These are phyloP conservation scores for Tringa solitaria DNA, from an alignment of 2,113 vertebrate genomes.

Conservation along the genomic window DNA sequence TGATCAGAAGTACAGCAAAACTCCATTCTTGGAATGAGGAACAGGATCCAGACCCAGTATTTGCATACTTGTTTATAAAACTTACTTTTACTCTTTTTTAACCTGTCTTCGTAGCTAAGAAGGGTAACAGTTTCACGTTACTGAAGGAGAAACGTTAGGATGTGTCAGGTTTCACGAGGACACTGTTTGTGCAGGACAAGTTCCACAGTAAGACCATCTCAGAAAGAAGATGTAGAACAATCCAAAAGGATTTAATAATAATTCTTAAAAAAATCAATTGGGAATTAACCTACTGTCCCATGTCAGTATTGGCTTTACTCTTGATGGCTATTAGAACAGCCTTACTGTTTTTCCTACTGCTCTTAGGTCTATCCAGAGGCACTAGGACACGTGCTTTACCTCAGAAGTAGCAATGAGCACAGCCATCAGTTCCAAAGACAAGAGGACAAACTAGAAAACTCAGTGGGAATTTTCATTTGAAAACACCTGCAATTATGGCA, in stretches of 20 bases:
- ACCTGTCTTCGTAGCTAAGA: background rate
- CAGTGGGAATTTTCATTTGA: background rate
- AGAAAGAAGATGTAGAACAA: conserved; percentile 1
- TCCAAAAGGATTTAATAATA: background rate
- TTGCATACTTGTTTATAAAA: background rate
- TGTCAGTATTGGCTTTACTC: background rate
- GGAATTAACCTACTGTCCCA: background rate
- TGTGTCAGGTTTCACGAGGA: background rate
- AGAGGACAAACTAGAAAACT: background rate
- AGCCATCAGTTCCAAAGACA: background rate
- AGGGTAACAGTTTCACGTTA: background rate
- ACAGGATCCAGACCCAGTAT: background rate
- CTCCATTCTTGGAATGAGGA: conserved; percentile 10
- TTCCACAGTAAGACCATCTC: background rate
- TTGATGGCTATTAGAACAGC: background rate
- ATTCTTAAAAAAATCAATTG: background rate
- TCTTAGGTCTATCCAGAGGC: background rate
- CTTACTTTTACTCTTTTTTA: background rate
- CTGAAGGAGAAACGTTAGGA: conserved; percentile 15
- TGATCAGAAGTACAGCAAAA: conserved; percentile 26
- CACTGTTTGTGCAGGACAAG: background rate
- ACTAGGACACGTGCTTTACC: background rate
- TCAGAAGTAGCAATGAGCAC: background rate
- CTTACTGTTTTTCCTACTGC: background rate
- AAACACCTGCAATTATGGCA: background rate